Evolutionary conservation across 2,113 vertebrate species (phyloP).

Genomic region (Passer montanus): DNA sequence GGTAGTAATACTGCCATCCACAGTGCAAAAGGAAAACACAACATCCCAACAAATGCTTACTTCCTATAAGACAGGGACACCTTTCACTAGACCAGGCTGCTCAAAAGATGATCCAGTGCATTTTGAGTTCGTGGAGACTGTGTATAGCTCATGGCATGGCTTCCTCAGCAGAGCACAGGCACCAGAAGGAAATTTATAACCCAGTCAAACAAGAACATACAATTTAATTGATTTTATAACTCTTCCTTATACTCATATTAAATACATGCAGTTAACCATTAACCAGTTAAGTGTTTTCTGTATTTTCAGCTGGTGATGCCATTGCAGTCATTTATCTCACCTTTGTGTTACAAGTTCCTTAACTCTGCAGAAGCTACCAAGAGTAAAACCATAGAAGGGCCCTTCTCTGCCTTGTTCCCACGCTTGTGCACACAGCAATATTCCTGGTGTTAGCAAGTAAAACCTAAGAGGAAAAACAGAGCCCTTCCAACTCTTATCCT

Average conservation of each 20-base stretch:
- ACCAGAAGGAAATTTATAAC: not conserved
- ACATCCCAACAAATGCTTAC: not conserved
- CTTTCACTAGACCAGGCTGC: not conserved
- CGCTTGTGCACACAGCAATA: not conserved
- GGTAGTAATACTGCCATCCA: not conserved
- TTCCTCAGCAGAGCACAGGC: not conserved
- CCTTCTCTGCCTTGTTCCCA: not conserved
- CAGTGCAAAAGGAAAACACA: not conserved
- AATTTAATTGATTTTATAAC: not conserved
- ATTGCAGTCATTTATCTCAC: not conserved
- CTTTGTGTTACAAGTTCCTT: not conserved
- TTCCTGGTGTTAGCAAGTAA: not conserved
- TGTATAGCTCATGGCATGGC: not conserved
- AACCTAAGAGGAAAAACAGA: not conserved
- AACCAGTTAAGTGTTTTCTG: not conserved
- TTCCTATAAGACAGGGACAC: not conserved
- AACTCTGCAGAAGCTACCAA: not conserved
- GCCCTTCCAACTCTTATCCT: not conserved
- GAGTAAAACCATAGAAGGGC: not conserved
- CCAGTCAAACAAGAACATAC: not conserved
- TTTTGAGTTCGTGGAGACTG: not conserved
- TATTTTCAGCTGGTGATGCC: not conserved
- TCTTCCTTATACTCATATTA: not conserved
- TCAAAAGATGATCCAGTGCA: not conserved
- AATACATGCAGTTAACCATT: not conserved